phyloP scores from a whole-genome alignment of 1,140 invertebrate genomes.

The Drosophila kohkoa region DNA sequence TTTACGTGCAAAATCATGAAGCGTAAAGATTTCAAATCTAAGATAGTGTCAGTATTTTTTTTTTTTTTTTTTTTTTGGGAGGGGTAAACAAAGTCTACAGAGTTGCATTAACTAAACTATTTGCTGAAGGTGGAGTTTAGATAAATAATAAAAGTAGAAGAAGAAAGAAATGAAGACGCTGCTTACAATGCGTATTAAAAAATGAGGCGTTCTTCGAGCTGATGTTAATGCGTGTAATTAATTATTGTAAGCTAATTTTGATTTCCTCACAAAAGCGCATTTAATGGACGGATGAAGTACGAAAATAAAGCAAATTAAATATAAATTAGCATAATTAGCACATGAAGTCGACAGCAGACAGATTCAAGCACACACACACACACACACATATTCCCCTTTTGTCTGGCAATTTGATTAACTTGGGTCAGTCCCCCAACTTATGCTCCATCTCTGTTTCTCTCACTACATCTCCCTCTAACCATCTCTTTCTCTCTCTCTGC shows the following conservation, averaged over 20 bases:
- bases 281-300: constrained; percentile 40
- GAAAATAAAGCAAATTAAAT: constrained; percentile 69
- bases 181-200: constrained; percentile 15
- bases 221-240: constrained; percentile 70
- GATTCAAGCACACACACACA: constrained; percentile 6
- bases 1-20: constrained; percentile 69
- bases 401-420: constrained; percentile 35
- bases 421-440: neutral
- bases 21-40: constrained; percentile 64
- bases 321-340: constrained; percentile 71
- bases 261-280: constrained; percentile 59
- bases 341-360: constrained; percentile 4
- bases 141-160: no score
- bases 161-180: constrained; percentile 1
- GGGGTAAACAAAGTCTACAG: constrained; percentile 15
- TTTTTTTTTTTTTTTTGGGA: neutral
- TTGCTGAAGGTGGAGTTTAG: no score
- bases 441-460: neutral
- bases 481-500: neutral
- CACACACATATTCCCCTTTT: constrained; percentile 12
- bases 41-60: constrained; percentile 46
- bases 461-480: neutral
- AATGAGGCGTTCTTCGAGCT: constrained; percentile 41
- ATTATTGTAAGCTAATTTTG: constrained; percentile 67
- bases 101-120: constrained; percentile 37